Evolutionary conservation across 2,797 vertebrate genomes (phyloP).

Genomic region (Spheniscus humboldti): DNA sequence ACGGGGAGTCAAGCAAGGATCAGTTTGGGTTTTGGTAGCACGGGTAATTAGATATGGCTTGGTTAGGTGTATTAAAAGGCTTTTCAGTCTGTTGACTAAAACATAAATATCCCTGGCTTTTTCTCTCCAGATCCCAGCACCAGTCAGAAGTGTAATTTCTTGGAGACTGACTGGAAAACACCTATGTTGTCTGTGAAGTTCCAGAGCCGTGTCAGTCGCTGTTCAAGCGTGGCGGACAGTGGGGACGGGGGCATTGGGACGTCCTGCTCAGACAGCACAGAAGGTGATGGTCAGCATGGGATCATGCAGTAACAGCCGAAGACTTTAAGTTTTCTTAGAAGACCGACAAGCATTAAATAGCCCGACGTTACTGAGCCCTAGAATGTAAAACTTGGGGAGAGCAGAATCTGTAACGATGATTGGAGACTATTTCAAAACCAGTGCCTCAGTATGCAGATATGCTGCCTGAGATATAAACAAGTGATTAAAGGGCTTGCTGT

Average conservation of each 20-base stretch:
- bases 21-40: background rate
- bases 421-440: accelerated
- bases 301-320: background rate
- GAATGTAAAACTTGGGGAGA: background rate
- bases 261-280: slow-evolving; percentile 83
- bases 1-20: accelerated
- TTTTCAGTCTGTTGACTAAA: background rate
- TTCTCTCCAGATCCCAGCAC: slow-evolving; percentile 37
- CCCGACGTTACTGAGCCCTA: background rate
- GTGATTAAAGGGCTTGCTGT: background rate
- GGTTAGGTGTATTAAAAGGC: background rate
- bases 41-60: background rate
- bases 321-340: background rate
- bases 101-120: background rate
- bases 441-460: background rate
- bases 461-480: background rate
- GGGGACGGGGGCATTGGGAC: slow-evolving; percentile 81
- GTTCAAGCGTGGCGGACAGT: slow-evolving; percentile 77
- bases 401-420: accelerated
- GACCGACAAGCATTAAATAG: background rate
- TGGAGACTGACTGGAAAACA: slow-evolving; percentile 87
- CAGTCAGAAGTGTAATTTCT: slow-evolving; percentile 53
- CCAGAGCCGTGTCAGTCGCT: slow-evolving; percentile 81
- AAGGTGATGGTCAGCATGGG: slow-evolving; percentile 77
- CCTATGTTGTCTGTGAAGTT: slow-evolving; percentile 82